phyloP scores from a whole-genome alignment of 2,888 invertebrate genomes.

The Bellardia bayeri region DNA sequence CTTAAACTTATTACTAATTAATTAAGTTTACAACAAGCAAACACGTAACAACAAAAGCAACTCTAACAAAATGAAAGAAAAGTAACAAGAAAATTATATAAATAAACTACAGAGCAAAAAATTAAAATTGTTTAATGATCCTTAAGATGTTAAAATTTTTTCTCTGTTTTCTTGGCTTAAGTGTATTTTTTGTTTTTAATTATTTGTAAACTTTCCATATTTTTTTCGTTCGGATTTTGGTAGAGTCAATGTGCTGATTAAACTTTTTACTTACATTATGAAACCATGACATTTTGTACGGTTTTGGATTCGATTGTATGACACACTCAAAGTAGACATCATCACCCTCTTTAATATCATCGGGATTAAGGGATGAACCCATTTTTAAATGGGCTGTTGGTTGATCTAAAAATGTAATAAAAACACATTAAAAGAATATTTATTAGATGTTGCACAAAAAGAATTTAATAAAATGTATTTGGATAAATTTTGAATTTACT shows the following conservation, averaged over 20 bases:
- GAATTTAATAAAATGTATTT: no score
- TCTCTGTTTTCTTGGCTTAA: conserved; percentile 4
- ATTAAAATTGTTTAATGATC: conserved; percentile 61
- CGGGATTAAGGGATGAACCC: conserved; percentile 93
- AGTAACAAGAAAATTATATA: conserved; percentile 19
- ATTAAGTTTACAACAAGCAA: conserved; percentile 65
- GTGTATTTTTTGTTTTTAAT: conserved; percentile 16
- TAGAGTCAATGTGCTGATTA: neutral
- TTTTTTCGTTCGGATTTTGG: neutral
- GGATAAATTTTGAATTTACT: no score
- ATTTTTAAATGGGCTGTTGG: conserved; percentile 92
- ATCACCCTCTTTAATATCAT: conserved; percentile 95
- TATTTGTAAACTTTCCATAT: conserved; percentile 26
- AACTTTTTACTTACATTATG: conserved; percentile 90
- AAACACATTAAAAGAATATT: neutral
- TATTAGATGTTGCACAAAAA: neutral
- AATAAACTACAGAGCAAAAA: conserved; percentile 45
- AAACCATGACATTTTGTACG: conserved; percentile 93
- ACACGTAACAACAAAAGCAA: conserved; percentile 23
- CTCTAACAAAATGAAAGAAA: neutral
- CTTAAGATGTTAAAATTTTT: conserved; percentile 60
- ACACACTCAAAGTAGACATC: conserved; percentile 95
- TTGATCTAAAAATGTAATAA: conserved; percentile 87
- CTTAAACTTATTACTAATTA: conserved; percentile 66
- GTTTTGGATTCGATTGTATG: conserved; percentile 93